Conservation (phyloP, 1,140 invertebrate species). For the Oedothorax gibbosus region DNA sequence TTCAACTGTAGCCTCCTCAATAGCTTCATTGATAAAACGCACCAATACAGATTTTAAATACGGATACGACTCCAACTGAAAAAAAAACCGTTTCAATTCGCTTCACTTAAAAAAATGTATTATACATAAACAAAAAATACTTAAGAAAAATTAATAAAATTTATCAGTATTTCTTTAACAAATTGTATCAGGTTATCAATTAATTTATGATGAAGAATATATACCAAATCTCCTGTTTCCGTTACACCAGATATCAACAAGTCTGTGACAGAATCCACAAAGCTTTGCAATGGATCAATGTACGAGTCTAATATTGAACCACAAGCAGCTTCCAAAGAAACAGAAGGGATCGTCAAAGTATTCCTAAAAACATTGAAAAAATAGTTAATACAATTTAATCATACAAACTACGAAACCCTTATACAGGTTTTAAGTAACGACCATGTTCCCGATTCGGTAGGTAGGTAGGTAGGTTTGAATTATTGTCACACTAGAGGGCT, state of each 20-base stretch:
- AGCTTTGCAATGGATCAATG: neutral
- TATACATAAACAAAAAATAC: too few species aligned
- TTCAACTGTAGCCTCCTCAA: neutral
- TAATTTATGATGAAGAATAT: too few species aligned
- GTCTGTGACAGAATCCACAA: neutral
- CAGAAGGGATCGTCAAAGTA: neutral
- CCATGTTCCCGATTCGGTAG: too few species aligned
- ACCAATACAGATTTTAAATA: neutral
- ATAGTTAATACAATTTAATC: neutral
- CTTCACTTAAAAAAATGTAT: neutral
- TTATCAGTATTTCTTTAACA: too few species aligned
- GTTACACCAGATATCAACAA: constrained; percentile 3
- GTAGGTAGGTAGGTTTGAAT: too few species aligned
- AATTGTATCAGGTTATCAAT: too few species aligned
- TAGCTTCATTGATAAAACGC: neutral
- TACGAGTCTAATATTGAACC: constrained; percentile 1
- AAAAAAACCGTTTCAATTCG: neutral
- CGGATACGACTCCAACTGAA: neutral
- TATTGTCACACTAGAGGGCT: too few species aligned
- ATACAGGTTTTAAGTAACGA: too few species aligned
- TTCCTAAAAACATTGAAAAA: neutral
- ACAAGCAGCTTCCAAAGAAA: constrained; percentile 11
- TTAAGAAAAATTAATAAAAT: too few species aligned
- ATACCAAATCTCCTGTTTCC: neutral
- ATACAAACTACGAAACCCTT: too few species aligned